Base-by-base conservation (phyloP, 1,140 invertebrate species). In the Drosophila lowei region DNA sequence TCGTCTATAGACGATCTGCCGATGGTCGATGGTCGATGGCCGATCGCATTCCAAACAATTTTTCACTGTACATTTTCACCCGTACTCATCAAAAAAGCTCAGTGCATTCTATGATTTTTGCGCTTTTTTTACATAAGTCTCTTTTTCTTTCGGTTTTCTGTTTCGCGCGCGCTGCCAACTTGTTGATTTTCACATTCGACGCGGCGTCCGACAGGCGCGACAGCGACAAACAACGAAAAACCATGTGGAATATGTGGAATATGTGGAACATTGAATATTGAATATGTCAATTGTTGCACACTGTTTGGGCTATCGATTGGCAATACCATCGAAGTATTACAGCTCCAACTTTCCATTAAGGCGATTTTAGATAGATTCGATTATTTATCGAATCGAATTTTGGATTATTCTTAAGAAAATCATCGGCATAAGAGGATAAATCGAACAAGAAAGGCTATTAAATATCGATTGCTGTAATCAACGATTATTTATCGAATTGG, bases 131-230 rank as follows among this genome's bases (percentile, higher is more conserved):
- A 23, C 6, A 13, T 5, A 2, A 4, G 30, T 16, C 13, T 38
- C 42, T 53, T 30, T 30, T 43, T 18, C 38, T 16, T 25, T 66
- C 46, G n/a, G n/a, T 28, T 59, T 42, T 60, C 53, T 53, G 11
- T 9, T 25, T 60, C 6, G 43, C 30, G 9, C 3, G 30, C 30
- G 30, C 50, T 55, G 64, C 63, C 77, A 75, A 80, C 77, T 80
- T 80, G 78, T 80, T 81, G 78, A 72, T 80, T 80, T 61, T 55
- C 66, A 66, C 65, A 79, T 67, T 80, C 58, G 76, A 62, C 43
- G 77, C 48, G 50, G 62, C 58, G 77, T 57, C 52, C 75, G 71
- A 71, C 58, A 70, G 44, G 60, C 57, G 58, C 55, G 50, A 74
- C 56, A 66, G 62, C 59, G 48, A 30, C 60, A 44, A 38, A 25